Evolutionary conservation across 2,113 vertebrate genomes (phyloP).

Genomic region (Ptyas mucosa): DNA sequence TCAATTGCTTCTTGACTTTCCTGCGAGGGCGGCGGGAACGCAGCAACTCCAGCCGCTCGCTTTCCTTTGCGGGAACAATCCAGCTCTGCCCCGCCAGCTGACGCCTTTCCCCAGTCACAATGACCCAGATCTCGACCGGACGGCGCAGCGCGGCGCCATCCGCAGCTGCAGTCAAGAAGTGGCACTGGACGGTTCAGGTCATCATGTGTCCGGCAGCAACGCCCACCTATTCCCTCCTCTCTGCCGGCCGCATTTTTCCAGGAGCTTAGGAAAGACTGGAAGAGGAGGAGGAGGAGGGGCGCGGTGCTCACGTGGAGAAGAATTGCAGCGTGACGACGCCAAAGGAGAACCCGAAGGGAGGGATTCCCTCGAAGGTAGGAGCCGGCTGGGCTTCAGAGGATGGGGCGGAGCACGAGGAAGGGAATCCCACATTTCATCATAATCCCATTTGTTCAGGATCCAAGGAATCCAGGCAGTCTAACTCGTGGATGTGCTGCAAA

Average conservation of each 20-base stretch:
- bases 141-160: not conserved
- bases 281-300: not conserved
- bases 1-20: not conserved
- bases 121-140: not conserved
- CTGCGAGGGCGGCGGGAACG: too few species aligned
- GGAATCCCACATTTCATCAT: not conserved
- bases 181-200: not conserved
- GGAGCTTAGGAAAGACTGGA: not conserved
- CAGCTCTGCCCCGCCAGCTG: not conserved
- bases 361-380: constrained; percentile 25
- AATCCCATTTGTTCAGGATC: not conserved
- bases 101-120: constrained; percentile 22
- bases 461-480: not conserved
- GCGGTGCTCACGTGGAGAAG: not conserved
- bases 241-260: not conserved
- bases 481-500: not conserved
- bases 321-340: rapidly evolving
- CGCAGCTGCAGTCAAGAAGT: not conserved
- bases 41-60: not conserved
- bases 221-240: not conserved
- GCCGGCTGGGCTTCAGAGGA: not conserved
- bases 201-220: not conserved
- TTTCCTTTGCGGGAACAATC: not conserved
- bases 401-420: not conserved
- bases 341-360: rapidly evolving